Conservation (phyloP, 2,888 invertebrate genomes). For the Drosophila tripunctata region DNA sequence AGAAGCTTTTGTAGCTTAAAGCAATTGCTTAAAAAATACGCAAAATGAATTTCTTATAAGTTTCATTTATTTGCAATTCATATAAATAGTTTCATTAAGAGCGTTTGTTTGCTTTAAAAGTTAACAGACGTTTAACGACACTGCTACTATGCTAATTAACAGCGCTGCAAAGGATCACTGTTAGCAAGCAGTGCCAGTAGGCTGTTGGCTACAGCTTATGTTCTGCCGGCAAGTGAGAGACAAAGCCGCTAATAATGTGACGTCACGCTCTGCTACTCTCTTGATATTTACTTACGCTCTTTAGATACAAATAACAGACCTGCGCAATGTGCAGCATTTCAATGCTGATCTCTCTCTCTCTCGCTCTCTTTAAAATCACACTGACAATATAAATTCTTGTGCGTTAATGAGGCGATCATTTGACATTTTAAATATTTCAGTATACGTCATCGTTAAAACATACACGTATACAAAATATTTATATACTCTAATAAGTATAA, state of each 20-base stretch:
- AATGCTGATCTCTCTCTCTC: neutral
- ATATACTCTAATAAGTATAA: neutral
- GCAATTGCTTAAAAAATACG: neutral
- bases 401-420: conserved; percentile 11
- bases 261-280: conserved; percentile 1
- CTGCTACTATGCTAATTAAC: neutral
- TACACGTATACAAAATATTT: neutral
- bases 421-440: conserved; percentile 5
- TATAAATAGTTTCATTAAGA: neutral
- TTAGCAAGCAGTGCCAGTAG: neutral
- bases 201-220: neutral
- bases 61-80: neutral
- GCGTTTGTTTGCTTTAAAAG: too few relatives aligned
- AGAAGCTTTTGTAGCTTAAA: neutral
- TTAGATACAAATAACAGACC: neutral
- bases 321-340: neutral
- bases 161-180: neutral
- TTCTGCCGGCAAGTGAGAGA: neutral
- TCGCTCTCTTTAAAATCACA: too few relatives aligned
- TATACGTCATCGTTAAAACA: conserved; percentile 7
- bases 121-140: neutral
- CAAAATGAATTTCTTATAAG: neutral
- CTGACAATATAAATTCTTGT: neutral
- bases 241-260: neutral
- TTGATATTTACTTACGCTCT: neutral